Conservation (phyloP, 1,140 invertebrate species). For the Lamellibrachia luymesi region DNA sequence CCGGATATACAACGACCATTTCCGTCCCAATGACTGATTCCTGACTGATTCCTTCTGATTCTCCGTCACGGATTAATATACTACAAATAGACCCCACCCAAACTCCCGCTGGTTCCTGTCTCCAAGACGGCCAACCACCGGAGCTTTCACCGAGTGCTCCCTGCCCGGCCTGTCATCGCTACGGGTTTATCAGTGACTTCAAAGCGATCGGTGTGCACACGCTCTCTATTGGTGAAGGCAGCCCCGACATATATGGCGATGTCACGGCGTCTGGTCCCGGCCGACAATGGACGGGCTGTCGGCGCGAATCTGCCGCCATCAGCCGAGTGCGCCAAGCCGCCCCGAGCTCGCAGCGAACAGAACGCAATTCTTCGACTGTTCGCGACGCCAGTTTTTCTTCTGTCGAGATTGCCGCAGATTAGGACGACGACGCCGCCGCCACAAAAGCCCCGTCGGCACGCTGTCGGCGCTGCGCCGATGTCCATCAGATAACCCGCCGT, state of each 20-base stretch:
- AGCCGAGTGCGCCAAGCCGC: neutral
- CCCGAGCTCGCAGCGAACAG: neutral
- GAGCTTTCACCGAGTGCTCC: neutral
- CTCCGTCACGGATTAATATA: neutral
- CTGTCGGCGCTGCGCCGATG: neutral
- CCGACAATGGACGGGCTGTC: neutral
- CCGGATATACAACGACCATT: neutral
- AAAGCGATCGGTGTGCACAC: neutral
- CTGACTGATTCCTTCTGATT: neutral
- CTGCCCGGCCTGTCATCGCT: neutral
- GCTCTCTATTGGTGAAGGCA: neutral
- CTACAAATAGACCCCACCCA: neutral
- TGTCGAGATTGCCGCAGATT: neutral
- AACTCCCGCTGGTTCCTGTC: neutral
- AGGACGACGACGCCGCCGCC: neutral
- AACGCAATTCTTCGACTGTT: neutral
- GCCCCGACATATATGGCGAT: too few relatives aligned
- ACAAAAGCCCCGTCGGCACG: neutral
- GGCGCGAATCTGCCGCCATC: neutral
- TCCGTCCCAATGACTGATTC: neutral
- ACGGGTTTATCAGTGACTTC: neutral
- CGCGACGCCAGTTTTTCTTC: neutral
- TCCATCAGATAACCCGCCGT: neutral
- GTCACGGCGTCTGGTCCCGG: neutral
- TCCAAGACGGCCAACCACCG: neutral